phyloP scores from a whole-genome alignment of 2,888 invertebrate species.

The Cheilosia impressa region DNA sequence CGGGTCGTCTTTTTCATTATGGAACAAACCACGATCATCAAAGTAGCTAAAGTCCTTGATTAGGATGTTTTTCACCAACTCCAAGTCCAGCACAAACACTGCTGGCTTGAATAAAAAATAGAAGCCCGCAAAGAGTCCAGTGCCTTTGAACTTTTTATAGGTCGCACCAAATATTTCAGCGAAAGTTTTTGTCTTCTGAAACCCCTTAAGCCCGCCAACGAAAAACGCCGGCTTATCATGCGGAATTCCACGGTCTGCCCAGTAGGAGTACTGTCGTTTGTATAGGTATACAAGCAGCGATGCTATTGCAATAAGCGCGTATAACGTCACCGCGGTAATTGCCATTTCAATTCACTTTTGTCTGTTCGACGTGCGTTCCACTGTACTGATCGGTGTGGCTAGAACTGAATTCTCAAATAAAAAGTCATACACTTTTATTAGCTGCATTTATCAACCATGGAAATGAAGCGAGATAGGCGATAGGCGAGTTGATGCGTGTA shows the following conservation, averaged over 20 bases:
- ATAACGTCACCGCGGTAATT: slow-evolving; percentile 2
- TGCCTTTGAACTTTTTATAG: slow-evolving; percentile 77
- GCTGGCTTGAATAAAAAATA: slow-evolving; percentile 79
- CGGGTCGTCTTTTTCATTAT: slow-evolving; percentile 80
- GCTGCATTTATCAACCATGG: too few species aligned
- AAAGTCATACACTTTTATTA: too few species aligned
- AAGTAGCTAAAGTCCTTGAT: slow-evolving; percentile 79
- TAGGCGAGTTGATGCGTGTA: too few species aligned
- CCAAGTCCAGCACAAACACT: slow-evolving; percentile 79
- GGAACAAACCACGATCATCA: slow-evolving; percentile 80
- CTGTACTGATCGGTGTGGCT: neutral
- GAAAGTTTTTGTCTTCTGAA: slow-evolving; percentile 76
- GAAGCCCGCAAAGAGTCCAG: slow-evolving; percentile 80
- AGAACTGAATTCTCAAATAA: neutral
- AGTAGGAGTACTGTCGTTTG: slow-evolving; percentile 72
- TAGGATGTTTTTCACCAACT: slow-evolving; percentile 80
- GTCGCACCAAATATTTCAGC: slow-evolving; percentile 75
- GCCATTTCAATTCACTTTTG: slow-evolving; percentile 3
- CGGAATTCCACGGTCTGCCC: slow-evolving; percentile 77
- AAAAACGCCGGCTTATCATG: slow-evolving; percentile 76
- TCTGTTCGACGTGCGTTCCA: neutral
- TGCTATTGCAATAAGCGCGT: slow-evolving; percentile 12
- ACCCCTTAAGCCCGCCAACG: slow-evolving; percentile 75
- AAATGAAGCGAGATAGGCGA: too few species aligned
- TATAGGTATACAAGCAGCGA: slow-evolving; percentile 14